Percentiles rank a stretch among this genome's conserved stretches.
phyloP scores from a whole-genome alignment of 2,888 invertebrate species.

The Netelia melanura region DNA sequence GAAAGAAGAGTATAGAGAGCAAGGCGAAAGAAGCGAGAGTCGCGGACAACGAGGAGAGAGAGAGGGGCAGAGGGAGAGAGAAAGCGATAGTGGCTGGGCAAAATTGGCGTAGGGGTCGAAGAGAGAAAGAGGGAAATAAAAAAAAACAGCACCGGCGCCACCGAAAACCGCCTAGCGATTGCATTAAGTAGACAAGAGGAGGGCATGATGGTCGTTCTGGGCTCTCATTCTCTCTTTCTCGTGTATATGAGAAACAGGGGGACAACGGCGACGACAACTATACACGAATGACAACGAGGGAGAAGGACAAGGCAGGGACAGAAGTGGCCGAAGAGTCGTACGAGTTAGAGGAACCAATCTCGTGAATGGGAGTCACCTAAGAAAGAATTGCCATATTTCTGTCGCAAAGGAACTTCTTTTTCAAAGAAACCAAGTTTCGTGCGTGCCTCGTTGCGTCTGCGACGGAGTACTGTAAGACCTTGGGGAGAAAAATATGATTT shows the following conservation, averaged over 20 bases:
- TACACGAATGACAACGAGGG: slow-evolving; percentile 47
- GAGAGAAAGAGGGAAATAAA: slow-evolving; percentile 19
- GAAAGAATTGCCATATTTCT: not conserved
- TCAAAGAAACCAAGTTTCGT: not conserved
- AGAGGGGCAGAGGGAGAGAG: slow-evolving; percentile 19
- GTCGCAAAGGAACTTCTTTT: not conserved
- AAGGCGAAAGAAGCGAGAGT: slow-evolving; percentile 69
- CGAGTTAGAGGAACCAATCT: slow-evolving; percentile 5
- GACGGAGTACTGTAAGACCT: not conserved
- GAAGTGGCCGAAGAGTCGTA: slow-evolving; percentile 39
- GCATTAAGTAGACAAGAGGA: slow-evolving; percentile 81
- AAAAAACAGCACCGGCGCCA: slow-evolving; percentile 69
- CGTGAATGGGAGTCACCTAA: not conserved
- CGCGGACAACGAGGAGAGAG: slow-evolving; percentile 49
- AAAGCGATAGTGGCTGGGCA: slow-evolving; percentile 46
- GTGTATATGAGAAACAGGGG: slow-evolving; percentile 60
- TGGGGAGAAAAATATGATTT: not conserved
- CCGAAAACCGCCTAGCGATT: slow-evolving; percentile 83
- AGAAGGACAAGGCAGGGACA: slow-evolving; percentile 48
- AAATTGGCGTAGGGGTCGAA: slow-evolving; percentile 49
- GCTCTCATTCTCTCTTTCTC: not conserved
- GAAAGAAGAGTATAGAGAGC: slow-evolving; percentile 62
- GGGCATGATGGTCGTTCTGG: slow-evolving; percentile 43
- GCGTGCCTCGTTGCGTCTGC: not conserved
- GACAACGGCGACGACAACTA: slow-evolving; percentile 48